Base-by-base conservation (phyloP, 2,888 invertebrate species). In the Junonia oenone region DNA sequence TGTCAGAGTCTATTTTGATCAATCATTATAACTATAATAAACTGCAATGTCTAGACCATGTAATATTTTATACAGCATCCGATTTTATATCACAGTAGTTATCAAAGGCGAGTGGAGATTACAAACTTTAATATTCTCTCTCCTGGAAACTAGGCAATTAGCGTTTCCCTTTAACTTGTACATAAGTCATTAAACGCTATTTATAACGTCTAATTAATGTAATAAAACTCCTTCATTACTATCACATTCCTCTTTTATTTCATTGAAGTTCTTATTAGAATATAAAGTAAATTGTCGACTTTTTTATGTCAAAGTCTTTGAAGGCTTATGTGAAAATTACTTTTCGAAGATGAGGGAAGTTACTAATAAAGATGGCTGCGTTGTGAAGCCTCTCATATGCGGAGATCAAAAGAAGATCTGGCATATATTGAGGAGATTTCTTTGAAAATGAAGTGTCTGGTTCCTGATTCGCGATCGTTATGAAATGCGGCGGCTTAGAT, bases 361-460 rank as follows among this genome's bases (percentile, higher is more conserved):
- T 22, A 55, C 45, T 55, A 50, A 55, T 50, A 55, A 55, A 35
- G 55, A 55, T 48, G 54, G 47, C 40, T 47, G 38, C 53, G 35
- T 13, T 15, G 49, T 37, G 43, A 45, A 50, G 50, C 45, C 50
- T 45, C 45, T 50, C 35, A 55, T 55, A 35, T 45, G n/a, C 27
- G 45, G 45, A 45, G 45, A 50, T 55, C 55, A 55, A 55, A 55
- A 50, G 50, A n/a, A 45, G 35, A 50, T 55, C 45, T 27, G 45
- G 37, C 50, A 50, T 49, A 50, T 45, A 55, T 50, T 45, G 50
- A 50, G 38, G 35, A 55, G 50, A 45, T 55, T 55, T 45, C 55
- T 50, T 50, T 50, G 19, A 29, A 55, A 50, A 50, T 45, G 45
- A 50, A 55, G 45, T 45, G 45, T 45, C 49, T 38, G 38, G 55